phyloP scores from a whole-genome alignment of 2,888 invertebrate species.

The Acleris literana region DNA sequence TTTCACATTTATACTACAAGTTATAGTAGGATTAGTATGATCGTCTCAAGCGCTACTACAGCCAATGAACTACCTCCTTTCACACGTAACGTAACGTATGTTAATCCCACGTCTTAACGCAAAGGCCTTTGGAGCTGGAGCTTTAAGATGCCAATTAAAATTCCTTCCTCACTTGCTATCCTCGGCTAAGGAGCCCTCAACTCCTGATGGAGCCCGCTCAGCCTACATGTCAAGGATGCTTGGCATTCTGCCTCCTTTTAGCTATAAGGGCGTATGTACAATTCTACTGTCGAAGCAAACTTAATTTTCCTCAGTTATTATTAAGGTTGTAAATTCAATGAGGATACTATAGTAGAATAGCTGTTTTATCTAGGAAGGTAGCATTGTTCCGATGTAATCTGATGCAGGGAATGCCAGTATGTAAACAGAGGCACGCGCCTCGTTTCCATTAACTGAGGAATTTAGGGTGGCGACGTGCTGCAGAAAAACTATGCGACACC shows the following conservation, averaged over 20 bases:
- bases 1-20: no score
- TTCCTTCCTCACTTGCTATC: slow-evolving; percentile 14
- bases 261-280: no score
- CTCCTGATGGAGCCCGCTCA: not conserved
- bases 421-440: slow-evolving; percentile 16
- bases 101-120: slow-evolving; percentile 10
- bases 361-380: not conserved
- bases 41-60: not conserved
- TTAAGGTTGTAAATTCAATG: not conserved
- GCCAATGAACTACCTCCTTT: not conserved
- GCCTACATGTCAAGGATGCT: not conserved
- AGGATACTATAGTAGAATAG: not conserved
- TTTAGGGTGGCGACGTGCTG: slow-evolving; percentile 17
- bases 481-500: slow-evolving; percentile 4
- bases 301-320: not conserved
- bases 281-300: not conserved
- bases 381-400: not conserved
- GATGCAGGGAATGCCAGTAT: slow-evolving; percentile 9
- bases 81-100: slow-evolving; percentile 22
- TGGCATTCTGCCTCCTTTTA: no score
- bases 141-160: slow-evolving; percentile 25
- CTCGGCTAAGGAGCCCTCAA: not conserved
- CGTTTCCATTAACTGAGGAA: slow-evolving; percentile 15
- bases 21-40: no score
- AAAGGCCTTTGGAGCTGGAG: slow-evolving; percentile 4